Percentiles rank a stretch among this genome's conserved stretches.
Evolutionary conservation across 2,888 invertebrate genomes (phyloP).

Genomic region (Caenorhabditis sp.): DNA sequence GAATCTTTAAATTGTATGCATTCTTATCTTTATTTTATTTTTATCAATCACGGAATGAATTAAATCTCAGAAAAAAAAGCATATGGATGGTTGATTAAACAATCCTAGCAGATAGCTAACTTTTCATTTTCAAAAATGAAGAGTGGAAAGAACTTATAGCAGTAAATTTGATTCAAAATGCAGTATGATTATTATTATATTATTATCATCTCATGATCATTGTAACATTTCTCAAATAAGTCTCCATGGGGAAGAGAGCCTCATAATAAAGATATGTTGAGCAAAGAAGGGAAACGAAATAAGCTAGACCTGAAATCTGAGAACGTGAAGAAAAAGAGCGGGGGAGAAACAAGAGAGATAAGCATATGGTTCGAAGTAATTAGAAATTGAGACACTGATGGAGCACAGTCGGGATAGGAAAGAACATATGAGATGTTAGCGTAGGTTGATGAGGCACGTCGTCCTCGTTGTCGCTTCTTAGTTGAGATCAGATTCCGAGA

Average conservation of each 20-base stretch:
- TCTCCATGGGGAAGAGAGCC: constrained; percentile 1
- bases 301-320: constrained; percentile 56
- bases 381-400: background rate
- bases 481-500: constrained; percentile 71
- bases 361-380: background rate
- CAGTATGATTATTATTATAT: background rate
- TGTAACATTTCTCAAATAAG: background rate
- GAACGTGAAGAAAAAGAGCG: constrained; percentile 29
- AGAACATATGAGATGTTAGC: constrained; percentile 28
- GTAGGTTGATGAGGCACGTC: constrained; percentile 2
- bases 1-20: constrained; percentile 15
- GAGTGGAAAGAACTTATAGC: background rate
- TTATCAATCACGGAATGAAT: background rate
- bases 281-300: background rate
- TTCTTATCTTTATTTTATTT: no score
- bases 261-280: constrained; percentile 41
- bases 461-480: no score
- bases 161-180: background rate
- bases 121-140: no score
- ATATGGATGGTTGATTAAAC: no score
- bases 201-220: no score
- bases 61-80: constrained; percentile 9
- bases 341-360: background rate
- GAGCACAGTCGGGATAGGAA: constrained; percentile 7
- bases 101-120: no score